These are phyloP conservation scores for Suncus etruscus DNA, from an alignment of 2,113 vertebrate genomes.

Conservation along the genomic window DNA sequence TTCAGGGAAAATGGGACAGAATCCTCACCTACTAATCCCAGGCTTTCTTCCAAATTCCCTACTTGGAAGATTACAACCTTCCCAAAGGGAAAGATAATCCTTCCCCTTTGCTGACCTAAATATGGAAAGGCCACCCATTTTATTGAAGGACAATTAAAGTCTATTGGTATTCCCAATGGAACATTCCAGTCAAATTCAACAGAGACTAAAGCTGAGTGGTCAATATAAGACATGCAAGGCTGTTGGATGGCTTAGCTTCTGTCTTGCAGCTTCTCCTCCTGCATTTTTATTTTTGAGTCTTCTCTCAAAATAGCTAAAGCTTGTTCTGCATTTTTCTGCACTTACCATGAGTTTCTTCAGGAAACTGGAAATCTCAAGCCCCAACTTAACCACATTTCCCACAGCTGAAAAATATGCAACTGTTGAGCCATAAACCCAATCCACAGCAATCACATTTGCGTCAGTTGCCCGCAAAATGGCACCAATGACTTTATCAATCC, in stretches of 20 bases:
- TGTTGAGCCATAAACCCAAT: conserved; percentile 94
- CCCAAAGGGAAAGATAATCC: no score
- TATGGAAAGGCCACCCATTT: no score
- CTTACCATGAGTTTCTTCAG: conserved; percentile 92
- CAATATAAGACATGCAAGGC: neutral
- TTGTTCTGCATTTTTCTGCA: neutral
- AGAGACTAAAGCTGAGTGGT: neutral
- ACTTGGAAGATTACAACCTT: neutral
- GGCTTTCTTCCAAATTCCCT: neutral
- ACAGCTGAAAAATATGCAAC: conserved; percentile 92
- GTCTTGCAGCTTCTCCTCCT: neutral
- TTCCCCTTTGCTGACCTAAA: neutral
- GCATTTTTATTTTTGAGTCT: neutral
- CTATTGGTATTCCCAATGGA: no score
- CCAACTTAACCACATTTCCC: conserved; percentile 92
- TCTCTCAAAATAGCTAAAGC: neutral
- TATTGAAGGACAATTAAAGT: no score
- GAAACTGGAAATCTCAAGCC: conserved; percentile 90
- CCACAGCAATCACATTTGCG: conserved; percentile 93
- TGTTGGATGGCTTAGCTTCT: neutral
- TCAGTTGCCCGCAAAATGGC: conserved; percentile 87
- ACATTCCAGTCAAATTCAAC: neutral
- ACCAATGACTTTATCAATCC: conserved; percentile 89
- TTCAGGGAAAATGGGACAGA: neutral
- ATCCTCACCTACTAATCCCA: neutral